Conservation (phyloP, 2,113 vertebrate species). For the Spizaetus ornatus region DNA sequence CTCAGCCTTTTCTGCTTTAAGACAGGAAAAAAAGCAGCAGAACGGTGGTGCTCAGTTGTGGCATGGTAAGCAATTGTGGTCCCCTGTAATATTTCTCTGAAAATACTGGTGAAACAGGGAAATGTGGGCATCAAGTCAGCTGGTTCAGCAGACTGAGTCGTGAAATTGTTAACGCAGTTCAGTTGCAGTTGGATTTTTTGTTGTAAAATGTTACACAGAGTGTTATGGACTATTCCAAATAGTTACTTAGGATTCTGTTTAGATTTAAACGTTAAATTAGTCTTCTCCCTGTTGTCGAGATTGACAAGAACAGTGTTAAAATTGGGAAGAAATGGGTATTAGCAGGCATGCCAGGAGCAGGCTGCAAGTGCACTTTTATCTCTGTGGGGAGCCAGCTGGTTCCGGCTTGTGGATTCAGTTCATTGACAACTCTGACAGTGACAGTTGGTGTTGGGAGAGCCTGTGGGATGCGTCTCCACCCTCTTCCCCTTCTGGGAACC, state of each 20-base stretch:
- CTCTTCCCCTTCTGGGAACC: neutral
- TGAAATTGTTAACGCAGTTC: accelerated
- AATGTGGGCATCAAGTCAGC: neutral
- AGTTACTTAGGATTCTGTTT: neutral
- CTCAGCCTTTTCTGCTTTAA: neutral
- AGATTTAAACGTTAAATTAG: neutral
- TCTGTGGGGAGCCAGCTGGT: accelerated
- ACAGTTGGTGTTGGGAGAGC: neutral
- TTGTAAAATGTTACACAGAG: neutral
- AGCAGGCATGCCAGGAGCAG: neutral
- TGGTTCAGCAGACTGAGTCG: neutral
- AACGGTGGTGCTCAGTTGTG: neutral
- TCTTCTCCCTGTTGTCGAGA: neutral
- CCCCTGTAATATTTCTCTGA: neutral
- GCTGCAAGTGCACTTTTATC: neutral
- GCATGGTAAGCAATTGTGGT: neutral
- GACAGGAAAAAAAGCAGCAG: neutral
- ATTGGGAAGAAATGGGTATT: neutral
- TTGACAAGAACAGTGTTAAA: neutral
- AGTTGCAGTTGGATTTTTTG: neutral
- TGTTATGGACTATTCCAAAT: neutral
- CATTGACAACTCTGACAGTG: accelerated
- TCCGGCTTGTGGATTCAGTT: accelerated
- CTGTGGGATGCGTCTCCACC: neutral
- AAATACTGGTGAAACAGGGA: neutral